Evolutionary conservation across 2,113 vertebrate species (phyloP), one percentile per base, ranked within the genome.

Genomic region (Anas platyrhynchos): DNA sequence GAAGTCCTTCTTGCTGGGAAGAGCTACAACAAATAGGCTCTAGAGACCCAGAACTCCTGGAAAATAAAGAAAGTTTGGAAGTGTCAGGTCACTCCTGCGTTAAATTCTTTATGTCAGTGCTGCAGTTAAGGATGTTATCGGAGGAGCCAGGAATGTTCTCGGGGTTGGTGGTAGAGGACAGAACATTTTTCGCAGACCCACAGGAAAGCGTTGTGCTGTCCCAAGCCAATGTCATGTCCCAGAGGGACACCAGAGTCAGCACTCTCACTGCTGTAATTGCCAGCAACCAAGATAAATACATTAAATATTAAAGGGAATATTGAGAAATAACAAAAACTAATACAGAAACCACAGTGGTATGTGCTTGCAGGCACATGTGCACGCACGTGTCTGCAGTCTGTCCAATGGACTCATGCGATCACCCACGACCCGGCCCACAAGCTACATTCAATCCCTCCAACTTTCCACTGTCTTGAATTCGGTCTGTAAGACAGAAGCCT

Each of bases 251-350:
- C 38, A 48, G 67, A 94, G 73, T 96, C 83, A 95, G 88, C 85
- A 75, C 83, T 91, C 91, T 91, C 76, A 61, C 79, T 67, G 81
- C 87, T 61, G 71, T 55, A 75, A 91, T 77, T 77, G 59, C 55
- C 52, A 86, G 69, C 58, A 79, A 61, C 23, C 68, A 77, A 83
- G 59, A 93, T 34, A 91, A 94, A 92, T 66, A 62, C 66, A 83
- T 83, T 41, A 85, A 92, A 85, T 91, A 89, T 85, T 91, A 83
- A 93, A 88, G 89, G 67, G 6, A 83, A 83, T 91, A 86, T 50
- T 94, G 84, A 93, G 85, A 94, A 92, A 89, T 36, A 91, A 85
- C 31, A 62, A 73, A 84, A 89, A 46, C 65, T 38, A 69, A n/a
- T 17, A 72, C 6, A 67, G 86, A 86, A 95, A 46, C 80, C 91